These are phyloP conservation scores for Cynoglossus semilaevis DNA, from an alignment of 2,113 vertebrate genomes.

Conservation along the genomic window DNA sequence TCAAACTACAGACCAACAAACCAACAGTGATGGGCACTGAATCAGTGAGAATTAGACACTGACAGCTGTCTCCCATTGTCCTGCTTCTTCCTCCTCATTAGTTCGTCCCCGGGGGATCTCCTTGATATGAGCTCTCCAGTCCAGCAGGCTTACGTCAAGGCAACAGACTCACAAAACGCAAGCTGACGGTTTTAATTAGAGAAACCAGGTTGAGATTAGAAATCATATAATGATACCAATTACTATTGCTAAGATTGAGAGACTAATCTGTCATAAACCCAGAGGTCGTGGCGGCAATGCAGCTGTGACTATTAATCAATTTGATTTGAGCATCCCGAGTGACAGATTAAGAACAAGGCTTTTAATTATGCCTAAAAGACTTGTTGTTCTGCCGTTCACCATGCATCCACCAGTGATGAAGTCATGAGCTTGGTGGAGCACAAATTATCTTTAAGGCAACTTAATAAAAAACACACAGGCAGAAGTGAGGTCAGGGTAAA, in stretches of 20 bases:
- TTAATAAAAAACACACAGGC: constrained; percentile 17
- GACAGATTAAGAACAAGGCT: constrained; percentile 13
- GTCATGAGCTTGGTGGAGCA: constrained; percentile 11
- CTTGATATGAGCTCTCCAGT: constrained; percentile 48
- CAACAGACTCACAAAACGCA: constrained; percentile 42
- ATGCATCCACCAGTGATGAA: constrained; percentile 20
- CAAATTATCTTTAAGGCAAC: constrained; percentile 3
- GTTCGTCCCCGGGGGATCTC: constrained; percentile 49
- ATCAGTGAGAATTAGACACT: constrained; percentile 50
- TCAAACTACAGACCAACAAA: constrained; percentile 3
- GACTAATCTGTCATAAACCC: constrained; percentile 40
- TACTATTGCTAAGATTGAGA: constrained; percentile 42
- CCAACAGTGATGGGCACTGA: constrained; percentile 5
- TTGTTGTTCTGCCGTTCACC: constrained; percentile 18
- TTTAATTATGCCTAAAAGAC: constrained; percentile 12
- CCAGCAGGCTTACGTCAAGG: constrained; percentile 36
- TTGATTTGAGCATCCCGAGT: constrained; percentile 12
- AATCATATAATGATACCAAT: constrained; percentile 44
- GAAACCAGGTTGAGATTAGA: constrained; percentile 35
- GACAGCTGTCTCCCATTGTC: constrained; percentile 60
- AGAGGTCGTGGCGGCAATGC: constrained; percentile 23
- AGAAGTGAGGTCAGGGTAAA: constrained; percentile 36
- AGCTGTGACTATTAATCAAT: constrained; percentile 43
- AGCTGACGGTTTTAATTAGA: constrained; percentile 62
- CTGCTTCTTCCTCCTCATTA: constrained; percentile 57